These are phyloP conservation scores for Pocillopora verrucosa DNA, from an alignment of 64 coral and sea anemone genomes.

Conservation along the genomic window DNA sequence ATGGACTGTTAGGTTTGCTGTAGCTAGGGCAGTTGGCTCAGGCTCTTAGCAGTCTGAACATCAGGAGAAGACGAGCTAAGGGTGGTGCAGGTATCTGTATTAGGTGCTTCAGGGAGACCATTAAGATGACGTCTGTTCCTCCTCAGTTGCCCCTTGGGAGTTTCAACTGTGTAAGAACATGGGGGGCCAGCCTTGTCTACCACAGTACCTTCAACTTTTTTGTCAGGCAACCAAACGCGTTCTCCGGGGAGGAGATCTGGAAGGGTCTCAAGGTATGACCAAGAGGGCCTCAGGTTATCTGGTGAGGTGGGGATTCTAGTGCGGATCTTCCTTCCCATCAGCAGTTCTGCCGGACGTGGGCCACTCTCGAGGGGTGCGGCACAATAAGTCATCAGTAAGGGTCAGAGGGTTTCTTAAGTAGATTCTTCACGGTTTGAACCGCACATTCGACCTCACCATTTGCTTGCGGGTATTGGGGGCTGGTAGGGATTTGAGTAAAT, in stretches of 20 bases:
- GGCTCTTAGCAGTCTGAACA: background rate
- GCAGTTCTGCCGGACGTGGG: constrained; percentile 45
- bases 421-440: background rate
- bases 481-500: constrained; percentile 26
- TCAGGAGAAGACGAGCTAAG: background rate
- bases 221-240: constrained; percentile 16
- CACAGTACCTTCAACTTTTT: background rate
- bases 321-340: constrained; percentile 57
- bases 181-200: background rate
- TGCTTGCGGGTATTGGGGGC: constrained; percentile 17
- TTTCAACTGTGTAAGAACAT: constrained; percentile 6
- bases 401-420: background rate
- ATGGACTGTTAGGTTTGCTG: no score
- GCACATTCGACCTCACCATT: background rate
- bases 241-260: background rate
- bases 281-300: constrained; percentile 43
- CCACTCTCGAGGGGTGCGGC: constrained; percentile 37
- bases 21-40: no score
- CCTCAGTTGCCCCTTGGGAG: background rate
- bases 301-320: constrained; percentile 29
- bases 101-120: background rate
- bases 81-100: background rate
- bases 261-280: constrained; percentile 35
- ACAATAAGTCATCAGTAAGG: constrained; percentile 37
- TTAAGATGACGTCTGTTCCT: constrained; percentile 34